Base-by-base conservation (phyloP, 2,888 invertebrate species). In the Omphaloscelis lunosa region DNA sequence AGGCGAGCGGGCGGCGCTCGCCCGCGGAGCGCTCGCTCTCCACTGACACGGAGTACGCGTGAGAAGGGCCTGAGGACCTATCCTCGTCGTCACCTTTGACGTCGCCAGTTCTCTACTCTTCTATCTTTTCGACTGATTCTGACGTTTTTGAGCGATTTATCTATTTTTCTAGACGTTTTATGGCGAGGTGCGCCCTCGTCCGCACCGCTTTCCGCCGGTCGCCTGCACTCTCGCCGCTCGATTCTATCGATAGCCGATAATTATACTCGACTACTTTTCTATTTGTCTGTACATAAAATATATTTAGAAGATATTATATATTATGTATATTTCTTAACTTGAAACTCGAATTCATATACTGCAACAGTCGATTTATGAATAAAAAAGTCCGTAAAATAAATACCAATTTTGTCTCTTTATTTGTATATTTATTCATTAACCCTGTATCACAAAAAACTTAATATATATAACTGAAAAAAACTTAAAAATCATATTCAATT, bases 31-130 rank as follows among this genome's bases (percentile, higher is more conserved):
- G 97, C 77, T 97, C 97, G 78, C 96, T 97, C 74, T 98, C 98
- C 67, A 98, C 98, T 65, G 98, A 98, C 94, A 98, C 98, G 83
- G 98, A 98, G 96, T 98, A 98, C 93, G 98, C 98, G 97, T 98
- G 97, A 98, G 96, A 93, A 93, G 94, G 89, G 88, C 82, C 75
- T 77, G 80, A 80, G 86, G 83, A 85, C 80, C 80, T 77, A 77
- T 73, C 84, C 80, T 80, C 80, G 82, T 86, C 86, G 88, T 90
- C 94, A 91, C 92, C 92, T 84, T 86, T 86, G 87, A 88, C 82
- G 88, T 88, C 90, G 93, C 90, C 89, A 88, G 91, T 90, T 92
- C 92, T 92, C 93, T 89, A 91, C 92, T 94, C 93, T 94, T 94
- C 95, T 95, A 93, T 95, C 94, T 92, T 96, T 94, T 95, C 95